phyloP scores from a whole-genome alignment of 2,888 invertebrate genomes.

The Orchesellides sinensis region DNA sequence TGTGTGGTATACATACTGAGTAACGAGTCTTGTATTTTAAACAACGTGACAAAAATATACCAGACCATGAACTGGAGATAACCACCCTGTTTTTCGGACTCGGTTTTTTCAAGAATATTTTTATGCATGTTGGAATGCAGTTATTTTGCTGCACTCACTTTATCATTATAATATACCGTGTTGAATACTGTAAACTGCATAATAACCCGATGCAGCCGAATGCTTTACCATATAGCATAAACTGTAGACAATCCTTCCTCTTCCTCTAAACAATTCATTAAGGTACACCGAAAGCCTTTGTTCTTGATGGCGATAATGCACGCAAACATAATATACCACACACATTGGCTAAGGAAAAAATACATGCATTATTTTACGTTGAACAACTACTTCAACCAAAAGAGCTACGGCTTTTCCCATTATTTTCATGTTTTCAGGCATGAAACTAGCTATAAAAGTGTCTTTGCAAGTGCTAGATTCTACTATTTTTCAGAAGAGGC shows the following conservation, averaged over 20 bases:
- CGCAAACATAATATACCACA: slow-evolving; percentile 27
- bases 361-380: too few species aligned
- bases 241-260: slow-evolving; percentile 36
- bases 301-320: slow-evolving; percentile 48
- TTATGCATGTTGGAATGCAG: slow-evolving; percentile 43
- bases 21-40: not conserved
- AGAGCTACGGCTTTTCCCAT: slow-evolving; percentile 42
- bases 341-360: slow-evolving; percentile 21
- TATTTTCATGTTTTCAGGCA: slow-evolving; percentile 63
- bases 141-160: slow-evolving; percentile 41
- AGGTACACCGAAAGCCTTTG: slow-evolving; percentile 31
- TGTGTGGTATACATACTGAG: not conserved
- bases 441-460: slow-evolving; percentile 64
- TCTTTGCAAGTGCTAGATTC: slow-evolving; percentile 42
- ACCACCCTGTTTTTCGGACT: slow-evolving; percentile 36
- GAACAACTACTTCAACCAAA: too few species aligned
- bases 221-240: slow-evolving; percentile 5
- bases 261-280: slow-evolving; percentile 60
- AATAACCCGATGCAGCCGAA: not conserved
- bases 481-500: not conserved
- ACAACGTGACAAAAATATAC: slow-evolving; percentile 13
- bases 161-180: slow-evolving; percentile 29
- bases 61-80: slow-evolving; percentile 16
- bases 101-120: slow-evolving; percentile 21
- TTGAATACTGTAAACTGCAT: slow-evolving; percentile 4